phyloP scores from a whole-genome alignment of 2,797 vertebrate species.

The Pipistrellus nathusii region DNA sequence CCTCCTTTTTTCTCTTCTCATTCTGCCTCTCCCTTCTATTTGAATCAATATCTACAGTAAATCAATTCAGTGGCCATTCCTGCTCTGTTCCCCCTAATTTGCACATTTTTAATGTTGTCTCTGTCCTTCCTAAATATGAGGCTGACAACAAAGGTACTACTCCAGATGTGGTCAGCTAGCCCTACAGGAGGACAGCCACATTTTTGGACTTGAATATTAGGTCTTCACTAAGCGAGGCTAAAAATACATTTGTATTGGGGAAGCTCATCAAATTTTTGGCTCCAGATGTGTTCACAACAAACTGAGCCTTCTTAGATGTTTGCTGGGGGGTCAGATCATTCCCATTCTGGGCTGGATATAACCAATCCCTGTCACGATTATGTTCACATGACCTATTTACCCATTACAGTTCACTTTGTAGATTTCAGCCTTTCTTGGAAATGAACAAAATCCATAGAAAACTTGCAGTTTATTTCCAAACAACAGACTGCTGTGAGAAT shows the following conservation, averaged over 20 bases:
- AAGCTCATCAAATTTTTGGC: not conserved
- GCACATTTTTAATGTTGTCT: not conserved
- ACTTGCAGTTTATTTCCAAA: not conserved
- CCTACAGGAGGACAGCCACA: not conserved
- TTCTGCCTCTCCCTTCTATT: not conserved
- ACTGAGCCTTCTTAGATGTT: not conserved
- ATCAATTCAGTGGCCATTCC: not conserved
- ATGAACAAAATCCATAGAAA: not conserved
- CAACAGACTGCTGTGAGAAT: not conserved
- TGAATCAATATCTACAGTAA: not conserved
- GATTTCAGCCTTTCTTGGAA: not conserved
- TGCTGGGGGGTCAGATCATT: not conserved
- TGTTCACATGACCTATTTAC: not conserved
- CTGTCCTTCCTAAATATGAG: not conserved
- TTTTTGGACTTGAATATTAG: not conserved
- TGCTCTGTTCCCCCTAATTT: not conserved
- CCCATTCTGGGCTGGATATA: not conserved
- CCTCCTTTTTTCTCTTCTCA: not conserved
- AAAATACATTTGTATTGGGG: not conserved
- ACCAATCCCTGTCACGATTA: accelerated
- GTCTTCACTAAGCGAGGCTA: not conserved
- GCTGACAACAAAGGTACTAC: not conserved
- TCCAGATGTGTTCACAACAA: not conserved
- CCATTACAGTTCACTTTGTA: not conserved
- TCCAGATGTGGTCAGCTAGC: not conserved